Base-by-base conservation (phyloP, 2,888 invertebrate genomes). In the Calliopum simillimum region DNA sequence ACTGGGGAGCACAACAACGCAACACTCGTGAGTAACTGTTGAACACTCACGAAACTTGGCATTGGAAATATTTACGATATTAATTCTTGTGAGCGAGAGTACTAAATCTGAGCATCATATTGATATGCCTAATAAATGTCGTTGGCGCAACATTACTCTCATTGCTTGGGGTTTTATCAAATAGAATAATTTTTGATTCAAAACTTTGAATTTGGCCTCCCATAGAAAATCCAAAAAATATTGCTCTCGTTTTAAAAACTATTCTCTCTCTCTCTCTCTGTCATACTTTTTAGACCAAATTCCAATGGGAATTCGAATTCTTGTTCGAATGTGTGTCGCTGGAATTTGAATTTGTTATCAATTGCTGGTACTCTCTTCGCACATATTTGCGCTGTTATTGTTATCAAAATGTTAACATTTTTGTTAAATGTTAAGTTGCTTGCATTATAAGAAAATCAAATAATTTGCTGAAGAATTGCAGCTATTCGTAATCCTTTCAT, bases 31-130 rank as follows among this genome's bases (percentile, higher is more conserved):
- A 41, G 44, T n/a, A 23, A 23, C 61, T 61, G n/a, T 14, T 25
- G 56, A 13, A 33, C n/a, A 59, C 63, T 63, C 49, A 65, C 53
- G 64, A 65, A 53, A 51, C 64, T 65, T 65, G 53, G 64, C 21
- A 13, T 41, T 43, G 21, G 64, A 65, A n/a, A 21, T 11, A 53
- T 65, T 21, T 65, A 65, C 64, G 64, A 25, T 51, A 65, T 65
- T 51, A 8, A 8, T 5, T 33, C 33, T 33, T 33, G 33, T 33
- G 33, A 33, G 33, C 8, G 33, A 2, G 8, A 6, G 5, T 8
- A 33, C 33, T 33, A 33, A 33, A 33, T 33, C 33, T 33, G 33
- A 33, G 33, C 33, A 3, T 33, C 2, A 1, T n/a, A n/a, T 33
- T 33, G 3, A 33, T 4, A 33, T 33, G 33, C 33, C 6, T 6